Evolutionary conservation across 2,888 invertebrate species (phyloP).

Genomic region (Eupithecia dodoneata): DNA sequence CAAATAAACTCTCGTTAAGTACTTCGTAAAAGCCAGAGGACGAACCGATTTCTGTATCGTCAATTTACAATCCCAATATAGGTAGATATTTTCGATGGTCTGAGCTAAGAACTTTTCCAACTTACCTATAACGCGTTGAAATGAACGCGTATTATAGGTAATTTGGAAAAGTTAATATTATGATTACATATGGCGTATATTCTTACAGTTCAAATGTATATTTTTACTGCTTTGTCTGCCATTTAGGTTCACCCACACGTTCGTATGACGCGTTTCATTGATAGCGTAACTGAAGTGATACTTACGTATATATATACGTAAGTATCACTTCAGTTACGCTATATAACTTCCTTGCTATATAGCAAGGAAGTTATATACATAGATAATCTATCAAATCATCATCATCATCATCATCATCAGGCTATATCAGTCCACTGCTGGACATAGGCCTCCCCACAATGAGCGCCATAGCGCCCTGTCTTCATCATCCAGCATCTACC

Average conservation of each 20-base stretch:
- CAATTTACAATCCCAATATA: neutral
- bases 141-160: no score
- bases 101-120: neutral
- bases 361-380: no score
- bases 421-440: no score
- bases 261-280: constrained; percentile 49
- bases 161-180: neutral
- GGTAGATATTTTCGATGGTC: neutral
- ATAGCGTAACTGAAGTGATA: constrained; percentile 46
- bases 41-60: neutral
- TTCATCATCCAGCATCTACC: no score
- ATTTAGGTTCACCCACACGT: constrained; percentile 48
- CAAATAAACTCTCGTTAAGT: no score
- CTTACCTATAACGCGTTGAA: neutral
- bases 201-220: neutral
- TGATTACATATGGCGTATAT: neutral
- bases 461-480: no score
- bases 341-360: no score
- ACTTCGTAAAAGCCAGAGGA: neutral
- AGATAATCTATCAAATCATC: neutral
- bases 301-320: constrained; percentile 23
- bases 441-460: no score
- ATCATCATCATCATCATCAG: no score
- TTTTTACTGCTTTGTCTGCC: constrained; percentile 9
- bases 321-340: constrained; percentile 45